Evolutionary conservation across 2,797 vertebrate species (phyloP).

Genomic region (Enteromius trimaculatus): DNA sequence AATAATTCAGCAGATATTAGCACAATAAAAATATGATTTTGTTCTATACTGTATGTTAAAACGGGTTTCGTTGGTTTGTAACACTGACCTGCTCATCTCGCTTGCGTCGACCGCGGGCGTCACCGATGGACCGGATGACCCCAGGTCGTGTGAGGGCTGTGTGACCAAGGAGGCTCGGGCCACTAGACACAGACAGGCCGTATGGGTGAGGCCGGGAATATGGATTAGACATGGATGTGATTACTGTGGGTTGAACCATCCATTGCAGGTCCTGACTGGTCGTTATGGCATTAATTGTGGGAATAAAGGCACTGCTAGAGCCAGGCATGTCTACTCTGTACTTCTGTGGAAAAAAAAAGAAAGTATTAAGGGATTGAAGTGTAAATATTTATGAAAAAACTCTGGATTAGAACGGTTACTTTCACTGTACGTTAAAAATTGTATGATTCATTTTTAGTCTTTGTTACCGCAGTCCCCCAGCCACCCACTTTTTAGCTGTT

Average conservation of each 20-base stretch:
- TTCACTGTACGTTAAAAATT: not conserved
- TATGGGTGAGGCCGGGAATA: conserved; percentile 94
- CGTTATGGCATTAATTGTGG: conserved; percentile 98
- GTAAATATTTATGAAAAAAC: not conserved
- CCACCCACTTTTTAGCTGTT: conserved; percentile 34
- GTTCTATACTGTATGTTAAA: not conserved
- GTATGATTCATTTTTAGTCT: conserved; percentile 26
- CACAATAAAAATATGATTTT: not conserved
- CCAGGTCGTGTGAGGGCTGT: conserved; percentile 90
- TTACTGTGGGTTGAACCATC: conserved; percentile 99
- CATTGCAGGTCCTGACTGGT: conserved; percentile 99
- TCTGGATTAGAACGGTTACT: not conserved
- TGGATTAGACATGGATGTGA: conserved; percentile 99
- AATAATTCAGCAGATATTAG: not conserved
- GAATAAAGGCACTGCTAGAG: conserved; percentile 98
- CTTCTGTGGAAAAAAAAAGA: conserved; percentile 79
- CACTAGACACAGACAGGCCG: conserved; percentile 85
- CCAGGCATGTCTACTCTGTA: conserved; percentile 98
- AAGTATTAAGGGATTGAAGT: not conserved
- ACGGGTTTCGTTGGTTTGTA: not conserved
- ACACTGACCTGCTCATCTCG: conserved; percentile 93
- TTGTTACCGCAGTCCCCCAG: conserved; percentile 18
- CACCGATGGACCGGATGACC: conserved; percentile 96
- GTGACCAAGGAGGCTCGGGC: conserved; percentile 86
- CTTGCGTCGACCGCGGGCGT: conserved; percentile 89